phyloP scores from a whole-genome alignment of 2,888 invertebrate species.

The Mythimna loreyi region DNA sequence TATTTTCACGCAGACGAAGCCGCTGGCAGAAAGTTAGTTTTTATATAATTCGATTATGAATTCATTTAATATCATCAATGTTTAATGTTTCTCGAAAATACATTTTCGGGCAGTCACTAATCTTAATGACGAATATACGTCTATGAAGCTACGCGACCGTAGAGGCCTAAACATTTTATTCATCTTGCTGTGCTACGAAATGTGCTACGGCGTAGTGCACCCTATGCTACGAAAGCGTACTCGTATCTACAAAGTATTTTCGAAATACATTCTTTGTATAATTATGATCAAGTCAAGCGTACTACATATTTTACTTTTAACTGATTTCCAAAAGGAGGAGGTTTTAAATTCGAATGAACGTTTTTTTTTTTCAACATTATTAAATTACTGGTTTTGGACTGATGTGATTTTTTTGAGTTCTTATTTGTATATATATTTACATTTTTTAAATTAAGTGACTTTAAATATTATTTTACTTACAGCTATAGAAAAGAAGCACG shows the following conservation, averaged over 20 bases:
- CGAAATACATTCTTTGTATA: neutral
- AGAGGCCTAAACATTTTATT: neutral
- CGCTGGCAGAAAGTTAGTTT: no score
- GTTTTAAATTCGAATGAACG: neutral
- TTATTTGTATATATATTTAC: no score
- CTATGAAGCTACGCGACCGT: no score
- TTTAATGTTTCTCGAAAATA: no score
- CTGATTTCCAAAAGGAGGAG: neutral
- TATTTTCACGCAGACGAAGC: no score
- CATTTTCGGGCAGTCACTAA: no score
- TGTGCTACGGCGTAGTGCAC: constrained; percentile 2
- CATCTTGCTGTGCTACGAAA: neutral
- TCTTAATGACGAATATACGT: no score
- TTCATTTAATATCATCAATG: no score
- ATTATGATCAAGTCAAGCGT: neutral
- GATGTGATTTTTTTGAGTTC: neutral
- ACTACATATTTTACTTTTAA: neutral
- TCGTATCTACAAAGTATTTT: neutral
- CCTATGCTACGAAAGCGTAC: neutral
- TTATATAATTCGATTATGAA: no score
- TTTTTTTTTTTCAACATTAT: neutral
- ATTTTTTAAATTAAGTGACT: no score
- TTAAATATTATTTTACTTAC: constrained; percentile 1
- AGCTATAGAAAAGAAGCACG: constrained; percentile 45
- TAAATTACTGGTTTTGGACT: no score